These are phyloP conservation scores for Dinomys branickii DNA, from an alignment of 2,113 vertebrate genomes.

Conservation along the genomic window DNA sequence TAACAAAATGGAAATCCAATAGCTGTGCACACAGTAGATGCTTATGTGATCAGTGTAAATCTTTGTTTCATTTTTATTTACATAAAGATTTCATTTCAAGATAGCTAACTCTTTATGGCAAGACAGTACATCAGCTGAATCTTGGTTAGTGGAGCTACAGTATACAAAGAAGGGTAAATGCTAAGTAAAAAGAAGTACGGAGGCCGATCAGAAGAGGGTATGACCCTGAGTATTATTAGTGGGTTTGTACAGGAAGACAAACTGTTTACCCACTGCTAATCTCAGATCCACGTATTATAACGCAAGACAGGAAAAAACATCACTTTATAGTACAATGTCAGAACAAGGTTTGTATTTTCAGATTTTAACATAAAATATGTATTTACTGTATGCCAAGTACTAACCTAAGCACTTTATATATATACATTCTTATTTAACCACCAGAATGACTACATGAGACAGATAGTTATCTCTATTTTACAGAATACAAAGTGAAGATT, in stretches of 20 bases:
- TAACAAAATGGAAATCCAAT: background rate
- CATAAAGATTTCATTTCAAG: slow-evolving; percentile 23
- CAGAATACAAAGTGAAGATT: background rate
- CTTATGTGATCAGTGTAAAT: background rate
- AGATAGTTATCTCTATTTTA: background rate
- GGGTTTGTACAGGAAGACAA: background rate
- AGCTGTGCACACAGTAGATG: background rate
- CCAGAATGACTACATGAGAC: background rate
- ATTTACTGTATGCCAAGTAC: background rate
- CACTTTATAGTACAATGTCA: background rate
- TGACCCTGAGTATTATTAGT: background rate
- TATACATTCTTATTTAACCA: background rate
- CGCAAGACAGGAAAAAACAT: background rate
- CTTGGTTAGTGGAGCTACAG: background rate
- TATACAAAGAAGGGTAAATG: background rate
- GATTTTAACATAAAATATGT: background rate
- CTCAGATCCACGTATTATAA: background rate
- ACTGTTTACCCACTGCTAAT: background rate
- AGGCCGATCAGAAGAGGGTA: background rate
- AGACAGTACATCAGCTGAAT: background rate
- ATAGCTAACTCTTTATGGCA: background rate
- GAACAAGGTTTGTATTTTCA: background rate
- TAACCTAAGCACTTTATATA: slow-evolving; percentile 9
- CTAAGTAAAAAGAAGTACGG: background rate
- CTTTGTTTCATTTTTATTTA: slow-evolving; percentile 35